Evolutionary conservation across 2,113 vertebrate species (phyloP).

Genomic region (Zootoca vivipara): DNA sequence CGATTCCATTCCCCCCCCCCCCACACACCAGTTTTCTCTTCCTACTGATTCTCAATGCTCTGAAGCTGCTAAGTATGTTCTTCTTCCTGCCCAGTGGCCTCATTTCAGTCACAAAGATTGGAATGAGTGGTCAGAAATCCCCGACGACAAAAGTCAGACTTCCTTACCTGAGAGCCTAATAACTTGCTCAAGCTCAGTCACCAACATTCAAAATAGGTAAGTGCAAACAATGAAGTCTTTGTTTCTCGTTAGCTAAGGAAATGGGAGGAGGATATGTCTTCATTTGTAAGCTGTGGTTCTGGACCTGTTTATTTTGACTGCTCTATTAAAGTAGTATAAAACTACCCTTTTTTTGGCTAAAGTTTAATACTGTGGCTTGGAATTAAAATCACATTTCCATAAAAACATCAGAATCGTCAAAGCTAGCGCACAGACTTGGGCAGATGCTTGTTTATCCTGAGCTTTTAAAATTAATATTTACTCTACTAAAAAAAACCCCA

Average conservation of each 20-base stretch:
- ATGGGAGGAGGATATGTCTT: not conserved
- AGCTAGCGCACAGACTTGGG: not conserved
- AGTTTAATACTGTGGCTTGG: not conserved
- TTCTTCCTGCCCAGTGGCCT: not conserved
- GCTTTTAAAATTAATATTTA: not conserved
- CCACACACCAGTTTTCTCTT: too few species aligned
- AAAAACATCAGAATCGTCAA: not conserved
- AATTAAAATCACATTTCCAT: not conserved
- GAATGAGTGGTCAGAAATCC: not conserved
- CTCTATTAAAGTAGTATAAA: not conserved
- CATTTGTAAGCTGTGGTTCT: constrained; percentile 6
- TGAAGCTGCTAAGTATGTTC: too few species aligned
- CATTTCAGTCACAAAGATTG: not conserved
- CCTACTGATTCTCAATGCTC: too few species aligned
- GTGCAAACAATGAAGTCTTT: not conserved
- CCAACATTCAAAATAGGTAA: not conserved
- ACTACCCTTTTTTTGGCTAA: constrained; percentile 2
- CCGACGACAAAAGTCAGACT: fast-evolving
- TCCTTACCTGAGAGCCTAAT: not conserved
- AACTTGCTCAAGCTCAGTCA: not conserved
- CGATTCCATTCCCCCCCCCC: too few species aligned
- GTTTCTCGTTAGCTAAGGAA: not conserved
- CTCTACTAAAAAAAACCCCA: not conserved
- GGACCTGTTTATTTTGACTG: not conserved
- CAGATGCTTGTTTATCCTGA: not conserved